Evolutionary conservation across 2,888 invertebrate species (phyloP), one percentile per base, ranked within the genome.

Genomic region (Macrophya alboannulata): DNA sequence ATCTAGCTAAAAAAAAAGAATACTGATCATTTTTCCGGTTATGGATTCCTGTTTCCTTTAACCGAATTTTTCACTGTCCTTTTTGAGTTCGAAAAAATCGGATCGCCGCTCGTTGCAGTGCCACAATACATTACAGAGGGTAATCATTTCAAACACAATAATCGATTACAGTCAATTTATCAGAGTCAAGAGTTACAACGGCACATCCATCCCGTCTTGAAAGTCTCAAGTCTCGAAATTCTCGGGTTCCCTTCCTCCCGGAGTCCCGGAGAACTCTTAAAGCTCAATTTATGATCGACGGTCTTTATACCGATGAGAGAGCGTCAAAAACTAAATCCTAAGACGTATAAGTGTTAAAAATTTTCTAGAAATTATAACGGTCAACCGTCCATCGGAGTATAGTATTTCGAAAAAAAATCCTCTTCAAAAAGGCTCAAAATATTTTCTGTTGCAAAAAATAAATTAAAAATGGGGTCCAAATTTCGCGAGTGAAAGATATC

Each of bases 131-230:
- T 25, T 25, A 12, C 31, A 31, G 31, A 48, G 77, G 48, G 55
- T 77, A 55, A 77, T 77, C 77, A 77, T 77, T 77, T 55, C 8
- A 21, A 55, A 77, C 51, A 77, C 43, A 55, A 77, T 77, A 40
- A 55, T 77, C 77, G 77, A 77, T 77, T 77, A 77, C 77, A 77
- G 77, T 77, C 77, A n/a, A 77, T 77, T 77, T 55, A 77, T 77
- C 77, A 77, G 77, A 77, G 77, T 77, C 77, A 77, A 37, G 31
- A 51, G 48, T 51, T 55, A 77, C 77, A 77, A 77, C 77, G 77
- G 77, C 72, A 17, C 68, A 68, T 68, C 68, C 68, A 68, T 68
- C 62, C 40, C 40, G 15, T 40, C 40, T 71, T 15, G 40, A 37
- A 71, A 40, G 55, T 55, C 51, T 37, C 40, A 40, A 71, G 72